Percentiles rank a stretch among this genome's conserved stretches.
Conservation (phyloP, 2,113 vertebrate genomes). For the Alouatta palliata region DNA sequence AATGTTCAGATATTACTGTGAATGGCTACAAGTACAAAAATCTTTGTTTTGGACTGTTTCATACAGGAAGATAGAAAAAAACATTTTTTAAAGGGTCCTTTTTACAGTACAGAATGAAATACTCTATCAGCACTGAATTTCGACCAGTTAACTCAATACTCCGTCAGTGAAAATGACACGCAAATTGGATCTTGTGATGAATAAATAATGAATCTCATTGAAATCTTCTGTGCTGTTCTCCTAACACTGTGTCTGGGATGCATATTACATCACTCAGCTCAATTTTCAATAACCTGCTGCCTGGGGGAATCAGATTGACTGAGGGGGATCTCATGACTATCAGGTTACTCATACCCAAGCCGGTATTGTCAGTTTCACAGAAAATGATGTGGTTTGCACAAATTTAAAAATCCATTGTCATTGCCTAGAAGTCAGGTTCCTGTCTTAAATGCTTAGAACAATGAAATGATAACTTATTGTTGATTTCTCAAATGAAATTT, state of each 20-base stretch:
- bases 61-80: conserved; percentile 31
- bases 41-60: conserved; percentile 66
- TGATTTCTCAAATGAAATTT: conserved; percentile 44
- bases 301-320: conserved; percentile 55
- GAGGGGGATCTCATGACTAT: neutral
- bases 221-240: conserved; percentile 58
- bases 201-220: conserved; percentile 74
- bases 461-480: conserved; percentile 39
- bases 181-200: conserved; percentile 74
- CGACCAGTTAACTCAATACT: conserved; percentile 64
- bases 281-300: conserved; percentile 63
- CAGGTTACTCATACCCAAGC: conserved; percentile 22
- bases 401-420: conserved; percentile 51
- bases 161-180: conserved; percentile 64
- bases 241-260: conserved; percentile 51
- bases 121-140: conserved; percentile 63
- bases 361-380: neutral
- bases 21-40: conserved; percentile 29
- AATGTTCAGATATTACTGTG: neutral
- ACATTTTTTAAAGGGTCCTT: neutral
- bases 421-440: conserved; percentile 35
- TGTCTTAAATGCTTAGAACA: conserved; percentile 6
- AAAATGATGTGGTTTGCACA: neutral
- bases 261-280: conserved; percentile 62
- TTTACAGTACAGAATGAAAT: conserved; percentile 48